Evolutionary conservation across 1,140 invertebrate species (phyloP).

Genomic region (Sitophilus oryzae): DNA sequence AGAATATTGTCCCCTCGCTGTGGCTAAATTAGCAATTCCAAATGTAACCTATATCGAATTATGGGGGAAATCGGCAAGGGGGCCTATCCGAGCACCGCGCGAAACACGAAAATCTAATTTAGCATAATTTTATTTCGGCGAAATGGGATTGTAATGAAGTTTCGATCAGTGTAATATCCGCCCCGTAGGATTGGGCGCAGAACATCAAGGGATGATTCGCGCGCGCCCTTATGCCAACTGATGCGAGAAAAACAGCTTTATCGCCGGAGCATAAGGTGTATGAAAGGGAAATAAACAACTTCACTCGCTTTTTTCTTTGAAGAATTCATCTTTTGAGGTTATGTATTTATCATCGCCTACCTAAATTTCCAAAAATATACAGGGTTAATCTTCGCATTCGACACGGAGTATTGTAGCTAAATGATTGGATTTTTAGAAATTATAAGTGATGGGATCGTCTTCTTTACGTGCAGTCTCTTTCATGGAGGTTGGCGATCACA

Average conservation of each 20-base stretch:
- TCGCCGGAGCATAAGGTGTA: neutral
- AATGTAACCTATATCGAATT: neutral
- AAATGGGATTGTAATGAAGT: conserved; percentile 32
- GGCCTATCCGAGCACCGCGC: neutral
- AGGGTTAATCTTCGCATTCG: no score
- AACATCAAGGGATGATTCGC: neutral
- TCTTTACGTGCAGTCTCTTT: no score
- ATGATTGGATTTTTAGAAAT: no score
- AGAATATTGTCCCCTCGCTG: no score
- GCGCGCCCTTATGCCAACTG: neutral
- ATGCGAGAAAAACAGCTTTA: neutral
- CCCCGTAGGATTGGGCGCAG: conserved; percentile 1
- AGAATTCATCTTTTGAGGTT: no score
- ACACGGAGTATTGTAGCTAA: no score
- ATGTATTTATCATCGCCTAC: no score
- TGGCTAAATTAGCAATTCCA: neutral
- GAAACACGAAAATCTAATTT: conserved; percentile 25
- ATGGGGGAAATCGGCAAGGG: neutral
- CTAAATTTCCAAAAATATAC: no score
- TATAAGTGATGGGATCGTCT: no score
- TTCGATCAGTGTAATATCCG: conserved; percentile 27
- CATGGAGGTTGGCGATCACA: no score
- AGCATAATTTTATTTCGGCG: conserved; percentile 28
- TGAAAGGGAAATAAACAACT: neutral
- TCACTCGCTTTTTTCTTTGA: no score